Evolutionary conservation across 1,140 invertebrate species (phyloP).

Genomic region (Ips nitidus): DNA sequence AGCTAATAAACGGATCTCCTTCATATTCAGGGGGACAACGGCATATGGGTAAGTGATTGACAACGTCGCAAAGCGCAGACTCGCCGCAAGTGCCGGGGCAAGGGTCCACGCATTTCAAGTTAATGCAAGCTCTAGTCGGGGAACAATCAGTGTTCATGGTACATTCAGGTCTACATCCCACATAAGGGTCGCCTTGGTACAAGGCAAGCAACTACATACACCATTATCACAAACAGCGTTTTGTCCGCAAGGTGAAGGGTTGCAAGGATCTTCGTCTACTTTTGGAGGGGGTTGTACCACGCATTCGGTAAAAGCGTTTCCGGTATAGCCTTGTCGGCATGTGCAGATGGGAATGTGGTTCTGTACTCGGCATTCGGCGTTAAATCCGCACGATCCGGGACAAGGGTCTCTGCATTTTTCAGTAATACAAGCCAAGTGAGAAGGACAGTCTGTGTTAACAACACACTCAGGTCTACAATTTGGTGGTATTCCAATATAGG

Average conservation of each 20-base stretch:
- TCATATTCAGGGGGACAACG: constrained; percentile 69
- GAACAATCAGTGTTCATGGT: constrained; percentile 81
- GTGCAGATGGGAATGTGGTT: constrained; percentile 76
- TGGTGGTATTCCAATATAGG: constrained; percentile 77
- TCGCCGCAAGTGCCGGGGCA: constrained; percentile 76
- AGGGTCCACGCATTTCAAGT: constrained; percentile 74
- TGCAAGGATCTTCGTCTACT: constrained; percentile 56
- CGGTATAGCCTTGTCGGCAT: constrained; percentile 65
- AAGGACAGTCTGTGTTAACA: constrained; percentile 77
- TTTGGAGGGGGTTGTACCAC: constrained; percentile 51
- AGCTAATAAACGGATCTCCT: constrained; percentile 67
- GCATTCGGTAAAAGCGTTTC: constrained; percentile 71
- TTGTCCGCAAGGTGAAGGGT: constrained; percentile 62
- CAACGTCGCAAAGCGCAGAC: constrained; percentile 73
- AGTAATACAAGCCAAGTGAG: constrained; percentile 73
- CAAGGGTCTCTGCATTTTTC: constrained; percentile 79
- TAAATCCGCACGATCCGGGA: constrained; percentile 74
- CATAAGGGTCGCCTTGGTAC: constrained; percentile 65
- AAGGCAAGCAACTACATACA: constrained; percentile 63
- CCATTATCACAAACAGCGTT: constrained; percentile 66
- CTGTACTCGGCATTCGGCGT: constrained; percentile 73
- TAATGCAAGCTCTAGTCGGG: constrained; percentile 70
- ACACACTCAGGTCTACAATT: constrained; percentile 79
- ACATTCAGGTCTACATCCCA: constrained; percentile 78
- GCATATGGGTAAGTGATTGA: constrained; percentile 73